phyloP scores from a whole-genome alignment of 2,888 invertebrate genomes.

The Chloromyia formosa region DNA sequence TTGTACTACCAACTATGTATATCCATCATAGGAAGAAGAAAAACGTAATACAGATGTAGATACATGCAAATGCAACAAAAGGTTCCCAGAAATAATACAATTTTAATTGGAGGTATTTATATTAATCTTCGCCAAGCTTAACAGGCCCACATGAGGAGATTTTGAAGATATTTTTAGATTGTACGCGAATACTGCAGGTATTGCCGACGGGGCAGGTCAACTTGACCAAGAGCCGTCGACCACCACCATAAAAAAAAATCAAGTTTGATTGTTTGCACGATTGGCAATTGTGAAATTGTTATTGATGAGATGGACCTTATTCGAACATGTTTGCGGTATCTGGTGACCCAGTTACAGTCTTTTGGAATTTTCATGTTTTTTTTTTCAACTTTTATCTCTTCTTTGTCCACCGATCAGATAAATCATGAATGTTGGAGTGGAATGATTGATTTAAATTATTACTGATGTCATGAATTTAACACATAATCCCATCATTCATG shows the following conservation, averaged over 20 bases:
- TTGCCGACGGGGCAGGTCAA: background rate
- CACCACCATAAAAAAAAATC: no score
- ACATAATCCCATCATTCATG: no score
- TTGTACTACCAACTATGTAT: no score
- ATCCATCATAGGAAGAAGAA: no score
- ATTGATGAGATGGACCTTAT: slow-evolving; percentile 13
- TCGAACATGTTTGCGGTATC: slow-evolving; percentile 2
- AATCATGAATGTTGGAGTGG: background rate
- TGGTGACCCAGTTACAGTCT: slow-evolving; percentile 8
- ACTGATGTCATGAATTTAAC: background rate
- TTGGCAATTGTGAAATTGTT: slow-evolving; percentile 33
- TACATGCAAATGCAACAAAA: no score
- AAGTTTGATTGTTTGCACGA: slow-evolving; percentile 9
- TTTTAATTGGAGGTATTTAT: slow-evolving; percentile 9
- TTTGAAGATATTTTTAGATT: background rate
- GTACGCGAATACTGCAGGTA: background rate
- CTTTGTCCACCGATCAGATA: background rate
- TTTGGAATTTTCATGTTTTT: slow-evolving; percentile 22
- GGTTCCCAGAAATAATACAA: background rate
- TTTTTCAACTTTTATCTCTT: no score
- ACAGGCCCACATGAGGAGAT: background rate
- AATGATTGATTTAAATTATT: slow-evolving; percentile 15
- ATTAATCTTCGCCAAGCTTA: background rate
- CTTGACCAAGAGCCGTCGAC: background rate
- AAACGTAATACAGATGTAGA: no score